These are phyloP conservation scores for Metacarcinus magister DNA, from an alignment of 2,888 invertebrate species.

Conservation along the genomic window DNA sequence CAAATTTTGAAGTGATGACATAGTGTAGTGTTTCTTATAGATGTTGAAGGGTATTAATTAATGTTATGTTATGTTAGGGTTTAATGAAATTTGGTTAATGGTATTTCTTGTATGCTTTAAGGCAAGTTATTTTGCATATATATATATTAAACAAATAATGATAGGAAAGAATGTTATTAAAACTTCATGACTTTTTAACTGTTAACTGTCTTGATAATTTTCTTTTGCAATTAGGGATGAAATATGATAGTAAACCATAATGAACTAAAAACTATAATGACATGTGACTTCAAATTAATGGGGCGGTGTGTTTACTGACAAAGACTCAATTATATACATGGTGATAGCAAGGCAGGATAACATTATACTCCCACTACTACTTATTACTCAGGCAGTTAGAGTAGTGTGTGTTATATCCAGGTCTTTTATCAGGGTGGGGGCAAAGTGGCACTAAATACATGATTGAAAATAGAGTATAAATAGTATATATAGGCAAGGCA, in stretches of 20 bases:
- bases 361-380: background rate
- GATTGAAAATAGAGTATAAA: background rate
- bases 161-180: background rate
- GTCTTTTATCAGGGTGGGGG: background rate
- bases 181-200: background rate
- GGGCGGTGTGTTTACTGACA: background rate
- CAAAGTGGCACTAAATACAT: background rate
- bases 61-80: background rate
- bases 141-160: too few relatives aligned
- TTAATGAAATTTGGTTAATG: background rate
- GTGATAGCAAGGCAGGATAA: background rate
- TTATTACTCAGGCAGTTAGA: background rate
- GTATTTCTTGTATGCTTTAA: too few relatives aligned
- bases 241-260: background rate
- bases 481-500: background rate
- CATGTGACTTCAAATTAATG: background rate
- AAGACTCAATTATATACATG: background rate
- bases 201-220: background rate
- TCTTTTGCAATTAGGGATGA: background rate
- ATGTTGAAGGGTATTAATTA: background rate
- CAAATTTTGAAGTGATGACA: background rate
- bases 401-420: background rate
- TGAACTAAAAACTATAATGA: background rate
- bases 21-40: background rate
- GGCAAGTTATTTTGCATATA: too few relatives aligned